These are phyloP conservation scores for Heliconius ethilla DNA, from an alignment of 2,888 invertebrate genomes.

Conservation along the genomic window DNA sequence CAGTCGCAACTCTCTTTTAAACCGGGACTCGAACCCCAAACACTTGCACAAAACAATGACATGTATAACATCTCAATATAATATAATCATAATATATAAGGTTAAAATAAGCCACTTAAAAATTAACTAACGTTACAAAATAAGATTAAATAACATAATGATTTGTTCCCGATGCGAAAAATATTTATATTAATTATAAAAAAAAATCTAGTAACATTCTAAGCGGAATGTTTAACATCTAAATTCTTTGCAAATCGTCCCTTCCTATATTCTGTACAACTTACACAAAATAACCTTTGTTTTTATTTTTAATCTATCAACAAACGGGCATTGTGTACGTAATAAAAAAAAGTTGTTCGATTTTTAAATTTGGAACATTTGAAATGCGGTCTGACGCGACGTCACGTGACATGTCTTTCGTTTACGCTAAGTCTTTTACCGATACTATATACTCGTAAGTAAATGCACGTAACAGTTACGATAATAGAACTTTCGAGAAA, in stretches of 20 bases:
- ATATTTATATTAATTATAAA: slow-evolving; percentile 66
- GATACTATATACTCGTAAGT: slow-evolving; percentile 49
- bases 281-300: slow-evolving; percentile 75
- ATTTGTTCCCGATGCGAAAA: slow-evolving; percentile 81
- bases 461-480: slow-evolving; percentile 74
- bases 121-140: slow-evolving; percentile 81
- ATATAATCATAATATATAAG: slow-evolving; percentile 71
- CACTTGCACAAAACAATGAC: slow-evolving; percentile 80
- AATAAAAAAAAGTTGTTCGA: slow-evolving; percentile 70
- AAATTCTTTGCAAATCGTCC: slow-evolving; percentile 82
- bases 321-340: slow-evolving; percentile 74
- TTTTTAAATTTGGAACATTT: slow-evolving; percentile 54
- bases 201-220: slow-evolving; percentile 81
- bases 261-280: slow-evolving; percentile 81
- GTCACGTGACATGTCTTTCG: slow-evolving; percentile 56
- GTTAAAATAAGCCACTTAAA: slow-evolving; percentile 80
- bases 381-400: slow-evolving; percentile 79
- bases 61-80: slow-evolving; percentile 81
- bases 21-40: slow-evolving; percentile 72
- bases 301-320: slow-evolving; percentile 69
- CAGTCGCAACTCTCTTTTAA: slow-evolving; percentile 78
- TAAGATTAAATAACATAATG: slow-evolving; percentile 82
- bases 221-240: slow-evolving; percentile 82
- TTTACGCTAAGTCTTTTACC: slow-evolving; percentile 49
- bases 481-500: slow-evolving; percentile 64